Evolutionary conservation across 2,888 invertebrate genomes (phyloP).

Genomic region (Drosophila lutescens): DNA sequence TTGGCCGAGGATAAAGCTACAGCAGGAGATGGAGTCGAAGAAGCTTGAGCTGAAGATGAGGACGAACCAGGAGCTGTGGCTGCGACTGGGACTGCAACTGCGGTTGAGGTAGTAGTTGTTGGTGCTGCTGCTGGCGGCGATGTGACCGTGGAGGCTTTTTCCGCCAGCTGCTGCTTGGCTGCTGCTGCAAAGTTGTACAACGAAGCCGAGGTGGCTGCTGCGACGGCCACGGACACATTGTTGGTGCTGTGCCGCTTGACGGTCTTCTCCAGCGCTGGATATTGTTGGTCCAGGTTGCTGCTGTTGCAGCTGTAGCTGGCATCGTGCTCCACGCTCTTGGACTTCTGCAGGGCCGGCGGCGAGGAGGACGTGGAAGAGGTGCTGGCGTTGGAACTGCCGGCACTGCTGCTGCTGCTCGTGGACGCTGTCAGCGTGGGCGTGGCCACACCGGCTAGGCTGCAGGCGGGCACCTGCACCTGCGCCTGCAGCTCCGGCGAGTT

Average conservation of each 20-base stretch:
- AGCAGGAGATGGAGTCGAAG: neutral
- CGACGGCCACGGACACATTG: slow-evolving; percentile 57
- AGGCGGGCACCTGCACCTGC: slow-evolving; percentile 2
- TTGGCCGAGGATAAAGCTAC: neutral
- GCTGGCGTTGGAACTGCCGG: neutral
- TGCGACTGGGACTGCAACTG: neutral
- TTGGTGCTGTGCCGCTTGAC: slow-evolving; percentile 82
- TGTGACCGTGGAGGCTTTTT: slow-evolving; percentile 4
- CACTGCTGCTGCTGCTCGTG: slow-evolving; percentile 3
- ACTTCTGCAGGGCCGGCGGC: slow-evolving; percentile 81
- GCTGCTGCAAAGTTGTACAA: slow-evolving; percentile 61
- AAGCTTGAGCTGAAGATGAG: slow-evolving; percentile 1
- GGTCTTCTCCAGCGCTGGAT: slow-evolving; percentile 85
- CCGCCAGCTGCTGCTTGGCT: slow-evolving; percentile 46
- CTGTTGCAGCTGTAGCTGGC: slow-evolving; percentile 76
- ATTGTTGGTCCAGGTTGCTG: slow-evolving; percentile 83
- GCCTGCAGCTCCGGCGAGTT: slow-evolving; percentile 14
- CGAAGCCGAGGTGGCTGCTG: slow-evolving; percentile 8
- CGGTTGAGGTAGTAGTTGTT: slow-evolving; percentile 60
- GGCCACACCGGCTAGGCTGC: neutral
- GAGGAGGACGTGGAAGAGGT: slow-evolving; percentile 11
- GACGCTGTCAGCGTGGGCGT: neutral
- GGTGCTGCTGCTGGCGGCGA: neutral
- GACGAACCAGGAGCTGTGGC: neutral
- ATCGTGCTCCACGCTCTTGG: slow-evolving; percentile 84